phyloP scores from a whole-genome alignment of 2,113 vertebrate species.

The Platichthys stellatus region DNA sequence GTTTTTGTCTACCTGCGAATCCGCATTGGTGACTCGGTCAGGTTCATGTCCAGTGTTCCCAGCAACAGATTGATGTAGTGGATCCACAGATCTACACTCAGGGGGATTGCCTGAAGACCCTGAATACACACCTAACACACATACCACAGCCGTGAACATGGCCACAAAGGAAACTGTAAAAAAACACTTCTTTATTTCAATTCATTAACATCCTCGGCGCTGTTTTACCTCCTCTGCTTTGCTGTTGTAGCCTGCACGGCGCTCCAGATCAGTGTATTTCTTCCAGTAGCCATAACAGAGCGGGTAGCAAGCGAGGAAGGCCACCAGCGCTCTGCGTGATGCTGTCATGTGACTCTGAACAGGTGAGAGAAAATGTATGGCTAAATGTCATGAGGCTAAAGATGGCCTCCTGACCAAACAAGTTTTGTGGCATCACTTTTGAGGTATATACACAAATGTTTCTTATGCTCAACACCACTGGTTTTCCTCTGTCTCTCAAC shows the following conservation, averaged over 20 bases:
- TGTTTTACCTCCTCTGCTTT: slow-evolving; percentile 83
- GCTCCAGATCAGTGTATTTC: slow-evolving; percentile 88
- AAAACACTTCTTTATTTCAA: background rate
- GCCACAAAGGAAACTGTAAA: background rate
- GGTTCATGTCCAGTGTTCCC: slow-evolving; percentile 83
- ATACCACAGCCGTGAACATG: background rate
- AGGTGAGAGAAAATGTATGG: background rate
- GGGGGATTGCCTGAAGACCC: slow-evolving; percentile 84
- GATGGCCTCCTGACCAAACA: background rate
- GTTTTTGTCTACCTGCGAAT: slow-evolving; percentile 80
- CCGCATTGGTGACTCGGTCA: slow-evolving; percentile 78
- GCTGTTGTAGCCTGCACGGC: slow-evolving; percentile 73
- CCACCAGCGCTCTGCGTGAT: slow-evolving; percentile 80
- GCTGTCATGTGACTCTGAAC: slow-evolving; percentile 81
- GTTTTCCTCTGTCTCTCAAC: background rate
- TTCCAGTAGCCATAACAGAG: slow-evolving; percentile 93
- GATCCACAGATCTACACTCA: slow-evolving; percentile 89
- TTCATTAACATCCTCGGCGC: background rate
- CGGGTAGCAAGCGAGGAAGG: slow-evolving; percentile 85
- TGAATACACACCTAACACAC: slow-evolving; percentile 82
- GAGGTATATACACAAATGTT: background rate
- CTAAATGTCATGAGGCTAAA: background rate
- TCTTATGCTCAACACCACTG: too few species aligned
- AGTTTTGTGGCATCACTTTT: background rate
- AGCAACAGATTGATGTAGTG: slow-evolving; percentile 87